Evolutionary conservation across 2,888 invertebrate species (phyloP).

Genomic region (Theretra japonica): DNA sequence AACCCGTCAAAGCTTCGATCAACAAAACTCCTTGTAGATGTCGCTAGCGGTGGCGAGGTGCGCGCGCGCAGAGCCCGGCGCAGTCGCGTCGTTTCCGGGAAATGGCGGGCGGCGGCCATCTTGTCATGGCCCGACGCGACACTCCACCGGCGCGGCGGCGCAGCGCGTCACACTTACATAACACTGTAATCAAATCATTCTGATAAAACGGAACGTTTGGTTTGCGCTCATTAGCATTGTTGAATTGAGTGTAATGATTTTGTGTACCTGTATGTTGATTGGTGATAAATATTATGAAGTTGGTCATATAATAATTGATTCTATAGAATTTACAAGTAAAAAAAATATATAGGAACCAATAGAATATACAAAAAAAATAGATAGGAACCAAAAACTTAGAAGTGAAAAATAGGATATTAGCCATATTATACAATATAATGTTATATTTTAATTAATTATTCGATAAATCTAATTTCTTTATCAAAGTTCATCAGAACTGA

Average conservation of each 20-base stretch:
- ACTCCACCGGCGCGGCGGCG: neutral
- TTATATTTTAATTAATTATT: too few relatives aligned
- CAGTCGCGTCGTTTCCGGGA: conserved; percentile 63
- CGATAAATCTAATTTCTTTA: too few relatives aligned
- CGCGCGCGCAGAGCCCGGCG: conserved; percentile 48
- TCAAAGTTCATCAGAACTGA: too few relatives aligned
- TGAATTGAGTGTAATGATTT: neutral
- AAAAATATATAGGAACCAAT: too few relatives aligned
- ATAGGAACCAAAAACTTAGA: too few relatives aligned
- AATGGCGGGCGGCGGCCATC: conserved; percentile 57
- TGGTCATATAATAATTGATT: too few relatives aligned
- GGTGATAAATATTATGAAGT: neutral
- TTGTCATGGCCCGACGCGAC: conserved; percentile 40
- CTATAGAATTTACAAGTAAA: too few relatives aligned
- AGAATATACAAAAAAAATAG: too few relatives aligned
- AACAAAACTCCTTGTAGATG: conserved; percentile 25
- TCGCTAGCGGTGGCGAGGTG: conserved; percentile 34
- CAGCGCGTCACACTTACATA: conserved; percentile 24
- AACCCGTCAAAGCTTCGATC: conserved; percentile 10
- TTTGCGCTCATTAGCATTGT: neutral
- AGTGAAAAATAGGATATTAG: too few relatives aligned
- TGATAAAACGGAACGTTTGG: conserved; percentile 22
- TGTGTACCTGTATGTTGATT: neutral
- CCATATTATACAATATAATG: too few relatives aligned
- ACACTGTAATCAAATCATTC: conserved; percentile 17